Conservation (phyloP, 2,113 vertebrate genomes). For the Thomomys bottae region DNA sequence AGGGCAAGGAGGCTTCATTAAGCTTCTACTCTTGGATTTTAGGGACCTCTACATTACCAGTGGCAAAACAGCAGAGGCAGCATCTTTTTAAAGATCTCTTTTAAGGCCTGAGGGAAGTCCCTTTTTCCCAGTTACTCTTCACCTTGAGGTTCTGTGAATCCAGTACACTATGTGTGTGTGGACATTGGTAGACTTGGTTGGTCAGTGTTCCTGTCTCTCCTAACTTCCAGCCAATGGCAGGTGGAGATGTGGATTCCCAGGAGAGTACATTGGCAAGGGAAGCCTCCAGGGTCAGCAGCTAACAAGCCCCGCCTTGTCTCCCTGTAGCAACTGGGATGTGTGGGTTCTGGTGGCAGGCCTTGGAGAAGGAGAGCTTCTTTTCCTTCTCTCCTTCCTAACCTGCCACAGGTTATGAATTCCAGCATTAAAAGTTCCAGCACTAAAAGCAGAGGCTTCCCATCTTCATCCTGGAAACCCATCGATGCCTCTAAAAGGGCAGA, state of each 20-base stretch:
- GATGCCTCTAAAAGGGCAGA: background rate
- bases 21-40: background rate
- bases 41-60: background rate
- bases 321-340: background rate
- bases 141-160: background rate
- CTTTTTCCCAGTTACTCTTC: background rate
- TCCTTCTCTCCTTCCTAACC: background rate
- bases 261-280: background rate
- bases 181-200: background rate
- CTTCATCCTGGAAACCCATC: background rate
- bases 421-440: background rate
- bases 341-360: background rate
- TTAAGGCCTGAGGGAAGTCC: background rate
- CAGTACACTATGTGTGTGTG: background rate
- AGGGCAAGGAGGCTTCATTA: background rate
- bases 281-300: background rate
- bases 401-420: background rate
- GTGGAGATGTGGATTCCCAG: background rate
- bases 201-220: background rate
- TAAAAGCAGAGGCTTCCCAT: background rate
- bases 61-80: background rate
- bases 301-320: background rate
- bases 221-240: background rate
- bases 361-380: background rate
- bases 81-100: background rate